Evolutionary conservation across 2,888 invertebrate species (phyloP).

Genomic region (Acanthosepion lycidas): DNA sequence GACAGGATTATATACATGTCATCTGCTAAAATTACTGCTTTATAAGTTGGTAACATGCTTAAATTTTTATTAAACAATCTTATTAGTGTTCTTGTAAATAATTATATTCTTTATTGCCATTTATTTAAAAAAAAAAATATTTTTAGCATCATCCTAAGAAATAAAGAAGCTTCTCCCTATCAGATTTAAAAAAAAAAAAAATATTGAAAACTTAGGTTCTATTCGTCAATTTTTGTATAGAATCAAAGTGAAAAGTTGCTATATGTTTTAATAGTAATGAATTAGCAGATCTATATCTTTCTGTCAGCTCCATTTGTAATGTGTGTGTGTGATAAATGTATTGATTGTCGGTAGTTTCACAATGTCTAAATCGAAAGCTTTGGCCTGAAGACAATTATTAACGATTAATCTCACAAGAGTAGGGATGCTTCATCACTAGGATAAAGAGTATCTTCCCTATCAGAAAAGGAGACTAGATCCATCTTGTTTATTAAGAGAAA

Average conservation of each 20-base stretch:
- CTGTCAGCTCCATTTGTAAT: background rate
- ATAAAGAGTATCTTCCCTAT: background rate
- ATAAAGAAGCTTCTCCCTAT: too few species aligned
- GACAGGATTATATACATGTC: too few species aligned
- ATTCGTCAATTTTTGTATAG: background rate
- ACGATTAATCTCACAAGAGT: background rate
- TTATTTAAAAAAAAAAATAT: too few species aligned
- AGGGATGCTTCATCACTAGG: background rate
- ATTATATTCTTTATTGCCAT: too few species aligned
- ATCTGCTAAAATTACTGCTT: too few species aligned
- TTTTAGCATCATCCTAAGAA: too few species aligned
- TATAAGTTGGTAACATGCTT: too few species aligned
- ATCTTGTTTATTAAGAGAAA: background rate
- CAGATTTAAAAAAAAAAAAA: too few species aligned
- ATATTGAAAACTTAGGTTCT: too few species aligned
- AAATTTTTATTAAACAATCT: too few species aligned
- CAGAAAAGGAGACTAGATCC: background rate
- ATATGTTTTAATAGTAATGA: background rate
- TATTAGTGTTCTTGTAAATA: too few species aligned
- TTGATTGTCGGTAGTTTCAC: background rate
- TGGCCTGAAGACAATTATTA: slow-evolving; percentile 14
- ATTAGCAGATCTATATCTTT: background rate
- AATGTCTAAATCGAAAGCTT: background rate
- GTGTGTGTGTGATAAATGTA: background rate
- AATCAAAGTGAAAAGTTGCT: background rate